Evolutionary conservation across 2,888 invertebrate genomes (phyloP), one percentile per base, ranked within the genome.

Genomic region (Camponotus fellah): DNA sequence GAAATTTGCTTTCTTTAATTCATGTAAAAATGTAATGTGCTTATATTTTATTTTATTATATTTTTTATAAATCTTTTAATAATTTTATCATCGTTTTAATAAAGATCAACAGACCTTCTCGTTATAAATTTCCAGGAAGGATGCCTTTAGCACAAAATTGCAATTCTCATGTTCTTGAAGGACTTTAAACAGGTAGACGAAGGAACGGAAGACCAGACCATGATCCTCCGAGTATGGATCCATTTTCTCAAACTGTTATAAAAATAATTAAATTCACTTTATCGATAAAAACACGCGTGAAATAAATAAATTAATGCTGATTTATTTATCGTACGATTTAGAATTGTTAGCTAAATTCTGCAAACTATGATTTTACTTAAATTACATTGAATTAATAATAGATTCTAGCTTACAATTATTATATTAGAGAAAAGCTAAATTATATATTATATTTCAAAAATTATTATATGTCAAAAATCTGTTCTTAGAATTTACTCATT

Each of bases 51-150:
- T 40, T 46, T 62, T 49, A 14, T 37, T 76, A 9, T 40, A 26
- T 72, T 10, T 17, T 53, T 26, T 49, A 4, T 12, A 17, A 21
- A 53, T 53, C 8, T 53, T 53, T 53, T n/a, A 53, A 8, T 53
- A 53, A 53, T 53, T 53, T 53, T 49, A n/a, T 64, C 46, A 49
- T 75, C 26, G 40, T 40, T 65, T 43, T 14, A 69, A 65, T n/a
- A 62, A 8, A 76, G 40, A 53, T 5, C 9, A 14, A 69, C 83
- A n/a, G 43, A 98, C 99, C 97, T 99, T 99, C 95, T 99, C 99
- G 94, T 99, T 99, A 95, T 99, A 99, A 89, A 99, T 99, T 96
- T 99, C 99, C 92, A 99, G 95, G 95, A 98, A 99, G 84, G 99
- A 99, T 8, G 99, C 99, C 94, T 98, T 98, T 76, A 99, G 96